Evolutionary conservation across 2,113 vertebrate genomes (phyloP), one percentile per base, ranked within the genome.

Genomic region (Typhlomys cinereus): DNA sequence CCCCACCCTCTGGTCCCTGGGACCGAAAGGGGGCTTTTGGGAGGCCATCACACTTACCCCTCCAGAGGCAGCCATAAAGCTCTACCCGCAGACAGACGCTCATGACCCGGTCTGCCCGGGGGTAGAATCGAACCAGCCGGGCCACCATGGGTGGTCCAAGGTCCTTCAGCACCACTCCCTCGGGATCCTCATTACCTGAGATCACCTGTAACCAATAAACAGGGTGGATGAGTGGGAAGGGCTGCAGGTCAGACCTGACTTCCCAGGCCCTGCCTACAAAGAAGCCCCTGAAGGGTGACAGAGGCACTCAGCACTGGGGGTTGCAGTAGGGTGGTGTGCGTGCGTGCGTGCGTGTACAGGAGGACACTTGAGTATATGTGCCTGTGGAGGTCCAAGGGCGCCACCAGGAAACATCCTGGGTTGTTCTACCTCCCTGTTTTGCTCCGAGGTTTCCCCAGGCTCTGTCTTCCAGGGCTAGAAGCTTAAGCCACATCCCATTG

Each of bases 41-140:
- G 71, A 48, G 50, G 31, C 7, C 64, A 20, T 44, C 46, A 9
- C 13, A 15, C 98, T 98, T 91, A 99, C 99, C 98, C 2, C 98
- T 98, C 99, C 99, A 99, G 0, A 99, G 92, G 52, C 99, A 99
- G 93, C 99, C 99, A 0, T 99, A 99, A 41, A 99, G 98, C 96
- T 99, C 99, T 20, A 99, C 98, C 25, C 99, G 98, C 54, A 99
- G 98, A 96, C 99, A 99, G 69, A 99, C 99, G 0, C 99, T 99
- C 99, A 99, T 99, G 85, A 99, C 98, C 0, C 99, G 98, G 97
- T 99, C 99, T 0, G 99, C 99, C 50, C 99, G 97, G 0, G 99
- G 99, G 93, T 99, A 99, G 95, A 99, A 98, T 0, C 99, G 99
- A 25, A 99, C 98, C 81, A 98, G 98, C 6, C 98, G 98, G 3